Percentiles rank a stretch among this genome's conserved stretches.
phyloP scores from a whole-genome alignment of 2,888 invertebrate genomes.

The Ormyrus labotus region DNA sequence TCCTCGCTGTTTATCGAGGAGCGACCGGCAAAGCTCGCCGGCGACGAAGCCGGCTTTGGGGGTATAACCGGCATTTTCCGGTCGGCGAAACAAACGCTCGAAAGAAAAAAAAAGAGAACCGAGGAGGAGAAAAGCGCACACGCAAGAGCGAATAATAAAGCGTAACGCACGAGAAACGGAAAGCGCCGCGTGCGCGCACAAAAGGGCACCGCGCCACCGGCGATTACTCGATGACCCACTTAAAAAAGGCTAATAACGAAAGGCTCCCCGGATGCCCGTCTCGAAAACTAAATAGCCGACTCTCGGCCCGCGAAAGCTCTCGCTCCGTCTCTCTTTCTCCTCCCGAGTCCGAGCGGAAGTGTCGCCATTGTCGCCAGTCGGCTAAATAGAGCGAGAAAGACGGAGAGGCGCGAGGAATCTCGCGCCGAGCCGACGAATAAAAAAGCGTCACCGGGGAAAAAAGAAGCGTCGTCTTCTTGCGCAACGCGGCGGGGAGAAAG shows the following conservation, averaged over 20 bases:
- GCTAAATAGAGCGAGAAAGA: slow-evolving; percentile 48
- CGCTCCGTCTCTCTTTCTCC: slow-evolving; percentile 49
- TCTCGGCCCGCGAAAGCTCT: slow-evolving; percentile 8
- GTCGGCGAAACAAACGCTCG: slow-evolving; percentile 19
- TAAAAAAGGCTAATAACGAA: slow-evolving; percentile 1
- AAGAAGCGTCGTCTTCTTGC: slow-evolving; percentile 26
- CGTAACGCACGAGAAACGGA: not conserved
- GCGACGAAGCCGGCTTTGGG: too few relatives aligned
- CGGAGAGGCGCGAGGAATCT: not conserved
- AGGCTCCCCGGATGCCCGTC: not conserved
- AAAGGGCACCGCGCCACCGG: slow-evolving; percentile 9
- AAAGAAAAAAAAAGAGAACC: too few relatives aligned
- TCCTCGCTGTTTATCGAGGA: not conserved
- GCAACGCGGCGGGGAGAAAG: slow-evolving; percentile 9
- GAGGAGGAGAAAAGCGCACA: not conserved
- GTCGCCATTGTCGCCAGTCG: slow-evolving; percentile 65
- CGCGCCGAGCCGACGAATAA: too few relatives aligned
- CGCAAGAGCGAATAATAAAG: not conserved
- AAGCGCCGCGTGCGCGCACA: not conserved
- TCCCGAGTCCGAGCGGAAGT: slow-evolving; percentile 65
- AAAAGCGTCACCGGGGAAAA: too few relatives aligned
- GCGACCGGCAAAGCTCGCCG: not conserved
- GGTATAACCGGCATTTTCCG: slow-evolving; percentile 7
- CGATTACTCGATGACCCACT: slow-evolving; percentile 48
- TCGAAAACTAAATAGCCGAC: not conserved